Base-by-base conservation (phyloP, 2,888 invertebrate genomes). In the Ornithoptera priamus region DNA sequence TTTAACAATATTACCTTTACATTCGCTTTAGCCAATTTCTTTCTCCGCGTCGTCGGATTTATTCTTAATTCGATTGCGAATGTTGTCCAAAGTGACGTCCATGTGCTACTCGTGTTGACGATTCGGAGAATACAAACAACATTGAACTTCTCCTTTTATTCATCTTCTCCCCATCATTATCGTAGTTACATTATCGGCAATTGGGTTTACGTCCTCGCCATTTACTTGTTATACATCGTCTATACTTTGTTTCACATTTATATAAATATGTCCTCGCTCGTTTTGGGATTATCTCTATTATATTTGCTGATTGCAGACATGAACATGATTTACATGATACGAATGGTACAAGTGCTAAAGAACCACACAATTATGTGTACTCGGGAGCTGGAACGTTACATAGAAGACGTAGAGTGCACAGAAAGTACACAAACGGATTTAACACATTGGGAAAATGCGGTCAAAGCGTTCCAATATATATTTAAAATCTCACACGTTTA, bases 241-340 rank as follows among this genome's bases (percentile, higher is more conserved):
- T 12, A 64, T 7, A 36, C 20, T 22, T 17, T n/a, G 5, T 59
- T 15, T 50, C 50, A 68, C 12, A 36, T 60, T 0, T 36, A 8
- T 20, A 10, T 20, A 18, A 15, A 20, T 22, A 12, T 36, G 5
- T 22, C 53, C 1, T 53, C 18, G 10, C 12, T 36, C 39, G 10
- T 2, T 42, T 62, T 46, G 5, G 17, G 36, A 42, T 62, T 62
- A 42, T 15, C 65, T 22, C 22, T 22, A 20, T 15, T 65, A 20
- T 17, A 22, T 39, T 17, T 58, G 8, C 20, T 42, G 1, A 8
- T 65, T 6, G 20, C 65, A 5, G 68, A 68, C 36, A 30, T 58
- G 3, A 62, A 68, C 17, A 58, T 46, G 7, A 68, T 63, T 30
- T 68, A 68, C n/a, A n/a, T 63, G 8, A 30, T 63, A 58, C 42